phyloP scores from a whole-genome alignment of 1,140 invertebrate species.

The Propsilocerus akamusi region DNA sequence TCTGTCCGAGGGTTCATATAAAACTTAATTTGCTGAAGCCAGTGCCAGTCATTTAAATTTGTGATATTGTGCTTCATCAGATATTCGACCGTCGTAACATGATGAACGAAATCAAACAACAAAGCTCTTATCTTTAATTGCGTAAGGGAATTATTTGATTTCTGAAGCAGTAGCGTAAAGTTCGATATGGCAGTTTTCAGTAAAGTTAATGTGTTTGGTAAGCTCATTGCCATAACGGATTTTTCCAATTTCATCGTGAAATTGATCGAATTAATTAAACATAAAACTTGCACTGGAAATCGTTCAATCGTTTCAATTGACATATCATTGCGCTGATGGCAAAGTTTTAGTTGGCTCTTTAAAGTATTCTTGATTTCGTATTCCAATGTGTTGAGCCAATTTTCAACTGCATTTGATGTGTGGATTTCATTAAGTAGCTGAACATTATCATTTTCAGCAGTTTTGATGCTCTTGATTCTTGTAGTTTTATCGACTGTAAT shows the following conservation, averaged over 20 bases:
- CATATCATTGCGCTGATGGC: constrained; percentile 31
- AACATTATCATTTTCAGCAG: constrained; percentile 72
- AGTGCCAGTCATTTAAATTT: constrained; percentile 61
- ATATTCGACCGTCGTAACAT: constrained; percentile 61
- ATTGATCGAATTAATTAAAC: constrained; percentile 43
- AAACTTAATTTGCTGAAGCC: constrained; percentile 89
- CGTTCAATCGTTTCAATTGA: constrained; percentile 45
- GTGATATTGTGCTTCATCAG: constrained; percentile 49
- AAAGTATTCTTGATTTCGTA: constrained; percentile 69
- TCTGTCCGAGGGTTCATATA: constrained; percentile 17
- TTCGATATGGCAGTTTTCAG: constrained; percentile 21
- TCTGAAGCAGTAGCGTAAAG: constrained; percentile 14
- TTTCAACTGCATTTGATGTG: constrained; percentile 67
- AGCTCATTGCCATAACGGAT: constrained; percentile 43
- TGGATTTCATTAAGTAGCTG: constrained; percentile 51
- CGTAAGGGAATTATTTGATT: constrained; percentile 10
- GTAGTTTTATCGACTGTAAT: constrained; percentile 33
- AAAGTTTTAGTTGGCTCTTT: constrained; percentile 42
- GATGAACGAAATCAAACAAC: constrained; percentile 88
- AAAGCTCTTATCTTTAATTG: constrained; percentile 46
- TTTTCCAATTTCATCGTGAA: constrained; percentile 73
- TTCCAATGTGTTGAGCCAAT: constrained; percentile 66
- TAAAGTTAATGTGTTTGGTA: constrained; percentile 30
- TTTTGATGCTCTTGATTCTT: constrained; percentile 55
- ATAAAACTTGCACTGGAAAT: constrained; percentile 75